Evolutionary conservation across 2,113 vertebrate genomes (phyloP).

Genomic region (Onychostruthus taczanowskii): DNA sequence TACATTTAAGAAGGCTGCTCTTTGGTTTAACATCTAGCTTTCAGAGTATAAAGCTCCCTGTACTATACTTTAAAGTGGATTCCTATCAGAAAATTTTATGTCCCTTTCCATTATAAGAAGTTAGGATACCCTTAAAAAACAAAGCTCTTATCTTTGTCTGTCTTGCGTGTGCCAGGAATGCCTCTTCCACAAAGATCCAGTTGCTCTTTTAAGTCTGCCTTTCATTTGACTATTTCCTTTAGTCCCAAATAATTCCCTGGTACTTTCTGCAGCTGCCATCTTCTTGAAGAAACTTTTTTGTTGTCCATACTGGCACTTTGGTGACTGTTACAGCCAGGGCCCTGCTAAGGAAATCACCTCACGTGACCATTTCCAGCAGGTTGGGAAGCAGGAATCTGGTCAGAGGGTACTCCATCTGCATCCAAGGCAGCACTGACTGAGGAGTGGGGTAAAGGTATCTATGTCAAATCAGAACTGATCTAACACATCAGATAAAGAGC

Average conservation of each 20-base stretch:
- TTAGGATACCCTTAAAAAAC: background rate
- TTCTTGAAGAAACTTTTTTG: background rate
- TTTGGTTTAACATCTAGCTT: background rate
- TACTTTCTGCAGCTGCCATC: background rate
- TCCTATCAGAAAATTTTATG: background rate
- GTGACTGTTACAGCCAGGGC: background rate
- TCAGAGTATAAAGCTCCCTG: background rate
- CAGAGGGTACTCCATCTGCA: background rate
- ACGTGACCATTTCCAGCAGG: background rate
- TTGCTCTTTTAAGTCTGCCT: background rate
- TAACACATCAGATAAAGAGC: background rate
- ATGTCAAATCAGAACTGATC: background rate
- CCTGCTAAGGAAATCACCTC: background rate
- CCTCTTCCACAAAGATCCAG: background rate
- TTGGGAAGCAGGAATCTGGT: background rate
- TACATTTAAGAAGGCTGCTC: background rate
- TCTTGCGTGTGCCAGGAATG: background rate
- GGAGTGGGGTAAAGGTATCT: background rate
- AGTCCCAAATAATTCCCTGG: background rate
- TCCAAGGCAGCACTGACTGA: background rate
- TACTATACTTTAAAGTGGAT: background rate
- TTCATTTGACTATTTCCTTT: background rate
- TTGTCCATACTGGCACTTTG: fast-evolving
- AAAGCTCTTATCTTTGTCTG: background rate
- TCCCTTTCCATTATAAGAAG: background rate